phyloP scores from a whole-genome alignment of 2,888 invertebrate species.

The Phaonia tiefii region DNA sequence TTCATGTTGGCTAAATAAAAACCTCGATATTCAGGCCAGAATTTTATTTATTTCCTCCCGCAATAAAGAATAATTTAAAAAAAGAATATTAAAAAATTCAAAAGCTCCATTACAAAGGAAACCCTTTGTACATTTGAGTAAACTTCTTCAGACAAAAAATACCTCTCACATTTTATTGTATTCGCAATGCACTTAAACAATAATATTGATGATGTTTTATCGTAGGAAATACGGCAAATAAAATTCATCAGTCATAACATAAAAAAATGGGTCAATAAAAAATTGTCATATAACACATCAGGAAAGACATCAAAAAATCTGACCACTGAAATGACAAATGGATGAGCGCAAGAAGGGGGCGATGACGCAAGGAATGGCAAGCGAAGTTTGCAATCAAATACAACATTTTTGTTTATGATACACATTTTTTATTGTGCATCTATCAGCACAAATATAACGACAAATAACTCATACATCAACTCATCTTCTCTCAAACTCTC shows the following conservation, averaged over 20 bases:
- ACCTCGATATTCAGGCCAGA: too few species aligned
- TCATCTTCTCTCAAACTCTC: not conserved
- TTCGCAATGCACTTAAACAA: not conserved
- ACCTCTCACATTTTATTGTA: not conserved
- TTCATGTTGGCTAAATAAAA: too few species aligned
- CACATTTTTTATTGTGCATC: constrained; percentile 6
- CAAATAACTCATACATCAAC: constrained; percentile 6
- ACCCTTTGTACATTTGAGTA: too few species aligned
- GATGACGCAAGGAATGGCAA: not conserved
- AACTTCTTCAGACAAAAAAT: too few species aligned
- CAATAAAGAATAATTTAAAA: too few species aligned
- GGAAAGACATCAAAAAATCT: not conserved
- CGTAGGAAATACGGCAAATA: not conserved
- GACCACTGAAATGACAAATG: not conserved
- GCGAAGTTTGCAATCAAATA: constrained; percentile 13
- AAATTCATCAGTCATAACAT: constrained; percentile 1
- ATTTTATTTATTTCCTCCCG: too few species aligned
- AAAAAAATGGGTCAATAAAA: constrained; percentile 11
- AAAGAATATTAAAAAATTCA: too few species aligned
- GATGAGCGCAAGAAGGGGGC: not conserved
- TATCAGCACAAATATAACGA: constrained; percentile 1
- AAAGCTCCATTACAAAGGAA: too few species aligned
- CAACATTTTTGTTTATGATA: not conserved
- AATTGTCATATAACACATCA: constrained; percentile 2
- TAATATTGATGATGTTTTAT: not conserved